These are phyloP conservation scores for Odiellus spinosus DNA, from an alignment of 2,888 invertebrate species.

Conservation along the genomic window DNA sequence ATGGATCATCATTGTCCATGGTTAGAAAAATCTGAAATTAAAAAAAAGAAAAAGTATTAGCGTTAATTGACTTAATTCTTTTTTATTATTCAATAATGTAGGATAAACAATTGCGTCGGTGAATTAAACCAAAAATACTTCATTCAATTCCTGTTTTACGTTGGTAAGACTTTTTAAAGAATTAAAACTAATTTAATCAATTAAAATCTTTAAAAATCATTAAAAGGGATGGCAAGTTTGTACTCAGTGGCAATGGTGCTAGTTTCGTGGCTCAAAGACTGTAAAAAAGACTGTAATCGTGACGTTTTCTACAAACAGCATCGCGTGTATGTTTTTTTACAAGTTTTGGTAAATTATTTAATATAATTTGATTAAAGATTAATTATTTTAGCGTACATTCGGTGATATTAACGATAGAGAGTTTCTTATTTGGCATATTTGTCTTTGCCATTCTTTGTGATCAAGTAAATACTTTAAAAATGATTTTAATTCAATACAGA, in stretches of 20 bases:
- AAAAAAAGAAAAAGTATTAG: background rate
- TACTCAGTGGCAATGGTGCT: constrained; percentile 55
- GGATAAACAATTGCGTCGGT: constrained; percentile 85
- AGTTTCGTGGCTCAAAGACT: constrained; percentile 51
- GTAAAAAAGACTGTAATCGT: constrained; percentile 43
- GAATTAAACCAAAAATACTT: constrained; percentile 84
- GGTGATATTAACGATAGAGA: constrained; percentile 61
- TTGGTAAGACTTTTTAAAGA: constrained; percentile 35
- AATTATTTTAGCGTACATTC: constrained; percentile 51
- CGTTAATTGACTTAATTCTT: background rate
- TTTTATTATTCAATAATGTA: constrained; percentile 21
- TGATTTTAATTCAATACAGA: too few species aligned
- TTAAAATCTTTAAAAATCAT: background rate
- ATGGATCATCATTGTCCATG: constrained; percentile 81
- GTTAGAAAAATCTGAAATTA: constrained; percentile 26
- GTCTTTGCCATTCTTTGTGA: constrained; percentile 71
- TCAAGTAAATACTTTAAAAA: constrained; percentile 31
- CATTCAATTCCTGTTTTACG: constrained; percentile 68
- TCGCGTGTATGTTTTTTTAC: constrained; percentile 47
- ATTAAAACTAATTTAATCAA: too few species aligned
- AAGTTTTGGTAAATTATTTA: constrained; percentile 3
- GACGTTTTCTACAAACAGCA: constrained; percentile 50
- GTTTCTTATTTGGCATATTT: constrained; percentile 70
- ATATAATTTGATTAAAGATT: background rate
- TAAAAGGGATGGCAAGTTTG: constrained; percentile 25